Evolutionary conservation across 2,888 invertebrate genomes (phyloP).

Genomic region (Pachycephus smyrnensis): DNA sequence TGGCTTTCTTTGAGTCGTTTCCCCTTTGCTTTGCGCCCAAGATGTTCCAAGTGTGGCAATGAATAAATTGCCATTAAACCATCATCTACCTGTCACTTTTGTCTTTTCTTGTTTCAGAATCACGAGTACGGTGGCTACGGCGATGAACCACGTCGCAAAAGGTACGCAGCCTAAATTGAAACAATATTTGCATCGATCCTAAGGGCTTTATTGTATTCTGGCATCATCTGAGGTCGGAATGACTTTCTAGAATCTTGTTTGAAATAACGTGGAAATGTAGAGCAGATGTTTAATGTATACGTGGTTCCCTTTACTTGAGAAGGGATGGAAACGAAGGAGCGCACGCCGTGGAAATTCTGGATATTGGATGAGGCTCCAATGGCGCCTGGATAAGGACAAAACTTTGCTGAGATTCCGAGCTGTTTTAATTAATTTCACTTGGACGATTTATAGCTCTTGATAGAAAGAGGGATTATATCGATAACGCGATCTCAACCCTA

Average conservation of each 20-base stretch:
- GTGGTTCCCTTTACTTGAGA: neutral
- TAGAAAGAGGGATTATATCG: neutral
- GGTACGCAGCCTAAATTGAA: conserved; percentile 44
- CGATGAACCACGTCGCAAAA: conserved; percentile 65
- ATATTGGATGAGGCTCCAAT: neutral
- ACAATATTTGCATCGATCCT: neutral
- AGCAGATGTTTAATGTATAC: neutral
- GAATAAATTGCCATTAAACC: neutral
- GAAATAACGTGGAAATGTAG: neutral
- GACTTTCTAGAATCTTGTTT: neutral
- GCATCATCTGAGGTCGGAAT: neutral
- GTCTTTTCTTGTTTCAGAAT: conserved; percentile 51
- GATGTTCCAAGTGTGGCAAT: neutral
- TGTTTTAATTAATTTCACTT: neutral
- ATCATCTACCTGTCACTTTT: neutral
- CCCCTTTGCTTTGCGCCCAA: neutral
- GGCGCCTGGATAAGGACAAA: neutral
- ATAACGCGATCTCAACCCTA: neutral
- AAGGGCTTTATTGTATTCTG: neutral
- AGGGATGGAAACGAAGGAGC: neutral
- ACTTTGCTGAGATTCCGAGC: neutral
- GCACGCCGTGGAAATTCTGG: neutral
- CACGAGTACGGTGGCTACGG: conserved; percentile 66
- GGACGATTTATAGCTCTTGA: neutral
- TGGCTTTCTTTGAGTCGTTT: neutral